Evolutionary conservation across 2,113 vertebrate genomes (phyloP).

Genomic region (Dipodomys spectabilis): DNA sequence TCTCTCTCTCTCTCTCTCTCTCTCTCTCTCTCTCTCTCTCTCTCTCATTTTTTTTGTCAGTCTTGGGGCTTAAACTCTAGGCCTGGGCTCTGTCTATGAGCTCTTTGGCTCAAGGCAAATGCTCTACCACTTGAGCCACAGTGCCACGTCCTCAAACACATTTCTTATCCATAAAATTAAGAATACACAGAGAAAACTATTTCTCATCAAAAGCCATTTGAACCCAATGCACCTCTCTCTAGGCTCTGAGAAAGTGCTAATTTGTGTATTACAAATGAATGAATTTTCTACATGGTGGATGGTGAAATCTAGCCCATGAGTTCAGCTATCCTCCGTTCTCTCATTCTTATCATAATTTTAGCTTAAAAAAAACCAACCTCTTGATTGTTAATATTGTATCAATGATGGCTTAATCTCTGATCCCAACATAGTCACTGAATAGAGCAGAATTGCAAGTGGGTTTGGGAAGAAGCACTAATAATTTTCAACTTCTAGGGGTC

Average conservation of each 20-base stretch:
- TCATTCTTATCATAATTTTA: not conserved
- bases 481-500: not conserved
- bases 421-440: not conserved
- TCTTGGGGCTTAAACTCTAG: no score
- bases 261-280: not conserved
- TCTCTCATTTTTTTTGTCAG: no score
- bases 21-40: no score
- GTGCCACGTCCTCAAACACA: no score
- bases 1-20: no score
- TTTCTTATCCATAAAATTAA: not conserved
- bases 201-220: not conserved
- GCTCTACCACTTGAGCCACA: no score
- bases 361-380: not conserved
- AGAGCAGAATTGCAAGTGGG: not conserved
- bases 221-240: no score
- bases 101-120: no score
- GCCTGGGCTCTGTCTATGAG: no score
- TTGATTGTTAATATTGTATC: not conserved
- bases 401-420: not conserved
- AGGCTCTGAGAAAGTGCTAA: not conserved
- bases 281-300: not conserved
- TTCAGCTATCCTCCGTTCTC: not conserved
- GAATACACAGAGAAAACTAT: not conserved
- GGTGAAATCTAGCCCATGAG: not conserved
- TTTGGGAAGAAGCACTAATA: not conserved